Percentiles rank a stretch among this genome's conserved stretches.
These are phyloP conservation scores for Cladorhizidae sp. DNA, from an alignment of 37 sponge, comb jelly and placozoan species.

Conservation along the genomic window DNA sequence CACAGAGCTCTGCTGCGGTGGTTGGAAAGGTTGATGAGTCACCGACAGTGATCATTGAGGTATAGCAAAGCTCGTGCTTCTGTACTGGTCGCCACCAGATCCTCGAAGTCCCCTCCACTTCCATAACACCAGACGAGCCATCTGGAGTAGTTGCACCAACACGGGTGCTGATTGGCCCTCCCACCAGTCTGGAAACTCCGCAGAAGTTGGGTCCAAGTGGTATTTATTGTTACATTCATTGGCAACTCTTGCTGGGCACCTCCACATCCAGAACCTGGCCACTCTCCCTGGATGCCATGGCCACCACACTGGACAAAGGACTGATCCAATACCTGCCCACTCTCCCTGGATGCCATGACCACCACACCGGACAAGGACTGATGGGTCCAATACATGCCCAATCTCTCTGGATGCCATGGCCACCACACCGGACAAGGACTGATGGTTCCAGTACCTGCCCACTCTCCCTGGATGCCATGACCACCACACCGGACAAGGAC, in stretches of 20 bases:
- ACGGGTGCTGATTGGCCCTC: constrained; percentile 3
- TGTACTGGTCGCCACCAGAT: background rate
- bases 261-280: constrained; percentile 28
- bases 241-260: constrained; percentile 12
- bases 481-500: too few relatives aligned
- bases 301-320: constrained; percentile 11
- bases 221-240: background rate
- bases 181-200: constrained; percentile 19
- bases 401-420: too few relatives aligned
- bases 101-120: background rate
- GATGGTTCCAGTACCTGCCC: too few relatives aligned
- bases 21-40: background rate
- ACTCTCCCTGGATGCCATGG: constrained; percentile 5
- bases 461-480: too few relatives aligned
- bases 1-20: background rate
- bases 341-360: constrained; percentile 10
- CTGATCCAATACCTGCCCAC: constrained; percentile 24
- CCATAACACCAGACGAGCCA: background rate
- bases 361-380: constrained; percentile 8
- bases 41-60: background rate
- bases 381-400: too few relatives aligned
- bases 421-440: too few relatives aligned
- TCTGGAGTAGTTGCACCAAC: background rate
- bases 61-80: background rate
- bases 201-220: background rate